Conservation (phyloP, 2,797 vertebrate genomes). For the Nyctalus aviator region DNA sequence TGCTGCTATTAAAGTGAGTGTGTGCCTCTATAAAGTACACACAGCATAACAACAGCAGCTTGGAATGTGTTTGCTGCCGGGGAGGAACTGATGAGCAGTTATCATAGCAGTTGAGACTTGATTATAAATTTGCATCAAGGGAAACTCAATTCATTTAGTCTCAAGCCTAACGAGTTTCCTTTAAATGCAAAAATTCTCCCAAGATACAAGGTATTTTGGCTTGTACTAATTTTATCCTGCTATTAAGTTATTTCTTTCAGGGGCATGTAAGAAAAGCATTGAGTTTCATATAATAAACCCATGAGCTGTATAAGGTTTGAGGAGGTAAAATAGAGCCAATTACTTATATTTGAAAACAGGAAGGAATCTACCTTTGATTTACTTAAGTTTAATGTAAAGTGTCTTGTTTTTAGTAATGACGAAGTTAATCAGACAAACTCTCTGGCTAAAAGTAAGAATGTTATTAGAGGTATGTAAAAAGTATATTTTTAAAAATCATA, state of each 20-base stretch:
- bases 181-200: background rate
- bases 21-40: background rate
- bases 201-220: background rate
- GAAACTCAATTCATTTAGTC: background rate
- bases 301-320: background rate
- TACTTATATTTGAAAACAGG: conserved; percentile 30
- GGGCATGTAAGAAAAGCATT: background rate
- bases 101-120: background rate
- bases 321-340: background rate
- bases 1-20: background rate
- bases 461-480: background rate
- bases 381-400: conserved; percentile 15
- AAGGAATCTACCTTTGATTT: background rate
- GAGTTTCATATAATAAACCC: background rate
- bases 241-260: background rate
- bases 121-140: conserved; percentile 6
- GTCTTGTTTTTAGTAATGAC: conserved; percentile 17
- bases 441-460: background rate
- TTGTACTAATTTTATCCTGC: conserved; percentile 45
- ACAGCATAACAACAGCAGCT: background rate
- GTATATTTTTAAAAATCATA: background rate
- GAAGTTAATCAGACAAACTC: conserved; percentile 1
- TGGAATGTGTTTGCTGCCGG: background rate
- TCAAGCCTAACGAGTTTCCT: conserved; percentile 18
- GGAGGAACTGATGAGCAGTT: background rate